Evolutionary conservation across 1,140 invertebrate species (phyloP).

Genomic region (Aphelinus certus): DNA sequence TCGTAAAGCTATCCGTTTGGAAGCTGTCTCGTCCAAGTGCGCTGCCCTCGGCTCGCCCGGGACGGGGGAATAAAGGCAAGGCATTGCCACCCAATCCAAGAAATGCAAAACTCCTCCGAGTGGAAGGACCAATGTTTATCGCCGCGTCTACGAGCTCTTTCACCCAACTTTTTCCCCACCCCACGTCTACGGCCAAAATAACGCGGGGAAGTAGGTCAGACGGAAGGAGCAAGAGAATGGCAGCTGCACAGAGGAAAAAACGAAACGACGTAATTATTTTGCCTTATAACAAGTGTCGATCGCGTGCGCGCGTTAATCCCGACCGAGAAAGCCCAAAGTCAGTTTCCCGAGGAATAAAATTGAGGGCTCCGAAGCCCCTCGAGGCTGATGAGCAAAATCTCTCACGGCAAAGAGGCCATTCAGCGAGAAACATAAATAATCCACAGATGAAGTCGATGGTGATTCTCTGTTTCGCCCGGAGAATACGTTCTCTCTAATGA

Average conservation of each 20-base stretch:
- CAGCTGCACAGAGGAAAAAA: not conserved
- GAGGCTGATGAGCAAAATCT: slow-evolving; percentile 1
- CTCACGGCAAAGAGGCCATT: not conserved
- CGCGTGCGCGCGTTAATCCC: not conserved
- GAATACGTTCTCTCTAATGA: no score
- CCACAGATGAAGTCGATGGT: no score
- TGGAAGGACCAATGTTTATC: not conserved
- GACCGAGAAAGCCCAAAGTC: not conserved
- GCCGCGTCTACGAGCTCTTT: no score
- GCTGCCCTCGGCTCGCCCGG: no score
- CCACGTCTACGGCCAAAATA: not conserved
- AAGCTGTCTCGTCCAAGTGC: no score
- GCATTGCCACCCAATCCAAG: not conserved
- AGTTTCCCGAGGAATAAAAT: slow-evolving; percentile 24
- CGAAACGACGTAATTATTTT: slow-evolving; percentile 23
- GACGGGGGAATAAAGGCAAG: no score
- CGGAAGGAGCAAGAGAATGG: no score
- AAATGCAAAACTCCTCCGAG: not conserved
- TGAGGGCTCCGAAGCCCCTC: not conserved
- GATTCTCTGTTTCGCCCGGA: no score
- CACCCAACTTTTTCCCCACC: not conserved
- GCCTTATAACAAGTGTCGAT: not conserved
- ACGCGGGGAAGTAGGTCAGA: not conserved
- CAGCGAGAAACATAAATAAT: not conserved
- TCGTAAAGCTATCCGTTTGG: no score